Evolutionary conservation across 2,113 vertebrate genomes (phyloP), one percentile per base, ranked within the genome.

Genomic region (Triplophysa tibetana): DNA sequence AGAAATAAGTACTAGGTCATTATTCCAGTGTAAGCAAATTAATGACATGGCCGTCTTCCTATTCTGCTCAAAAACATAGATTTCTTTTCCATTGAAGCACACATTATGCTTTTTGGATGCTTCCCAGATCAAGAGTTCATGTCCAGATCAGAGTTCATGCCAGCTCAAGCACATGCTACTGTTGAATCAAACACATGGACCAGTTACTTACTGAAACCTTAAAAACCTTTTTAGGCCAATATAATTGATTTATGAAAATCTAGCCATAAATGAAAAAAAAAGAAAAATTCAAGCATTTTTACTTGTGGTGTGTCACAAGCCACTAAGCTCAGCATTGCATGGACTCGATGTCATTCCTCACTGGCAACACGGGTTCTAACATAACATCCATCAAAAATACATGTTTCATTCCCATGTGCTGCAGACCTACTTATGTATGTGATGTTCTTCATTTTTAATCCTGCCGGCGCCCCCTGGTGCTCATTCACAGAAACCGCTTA

Each of bases 381-480:
- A 75, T 77, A 48, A 45, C 62, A 58, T 67, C 64, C 17, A 26
- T 38, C 50, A 72, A 13, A 64, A 72, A 82, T 45, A 58, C 76
- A 64, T 24, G 14, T 38, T 29, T 79, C 61, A 29, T 70, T 62
- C 16, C 68, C 11, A 17, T 78, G 54, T 65, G 58, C 65, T 41
- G 17, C 50, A 70, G 52, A 70, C 26, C 38, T n/a, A 60, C 24
- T 23, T 6, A 56, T 45, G 26, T 43, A 3, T 9, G 8, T 23
- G 52, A 60, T 43, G 29, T 5, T 73, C 19, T 21, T 38, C 19
- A 17, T 29, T 14, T 23, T 82, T 75, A 63, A 63, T 58, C 78
- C 70, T 38, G 50, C 19, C 13, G 38, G 61, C 73, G 14, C 75
- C 10, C 1, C 78, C 82, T 65, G 43, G 67, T 83, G 78, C 61